These are phyloP conservation scores for Nymphicus hollandicus DNA, from an alignment of 2,113 vertebrate species.

Conservation along the genomic window DNA sequence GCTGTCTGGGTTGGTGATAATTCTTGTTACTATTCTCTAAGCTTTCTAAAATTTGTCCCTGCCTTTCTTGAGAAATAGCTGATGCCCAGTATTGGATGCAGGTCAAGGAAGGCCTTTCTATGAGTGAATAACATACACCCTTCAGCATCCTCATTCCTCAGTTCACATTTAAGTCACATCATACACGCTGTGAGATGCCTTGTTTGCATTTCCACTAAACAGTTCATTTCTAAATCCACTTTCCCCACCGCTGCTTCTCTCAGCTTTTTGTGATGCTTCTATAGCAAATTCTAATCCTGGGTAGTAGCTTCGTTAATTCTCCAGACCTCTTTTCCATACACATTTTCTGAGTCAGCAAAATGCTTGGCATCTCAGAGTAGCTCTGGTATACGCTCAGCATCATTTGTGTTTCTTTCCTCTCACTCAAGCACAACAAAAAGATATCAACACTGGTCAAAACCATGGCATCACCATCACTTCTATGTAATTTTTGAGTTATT, in stretches of 20 bases:
- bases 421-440: background rate
- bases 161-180: background rate
- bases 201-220: background rate
- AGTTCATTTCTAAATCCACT: background rate
- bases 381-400: background rate
- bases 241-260: background rate
- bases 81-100: background rate
- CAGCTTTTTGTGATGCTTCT: background rate
- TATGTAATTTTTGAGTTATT: background rate
- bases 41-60: background rate
- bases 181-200: fast-evolving
- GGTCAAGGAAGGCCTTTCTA: background rate
- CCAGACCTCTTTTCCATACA: background rate
- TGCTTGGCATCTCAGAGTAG: background rate
- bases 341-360: background rate
- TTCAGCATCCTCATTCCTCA: background rate
- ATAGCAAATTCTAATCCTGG: background rate
- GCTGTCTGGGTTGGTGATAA: background rate
- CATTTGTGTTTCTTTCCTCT: background rate
- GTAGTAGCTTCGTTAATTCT: background rate
- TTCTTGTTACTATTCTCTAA: background rate
- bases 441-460: background rate
- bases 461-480: background rate
- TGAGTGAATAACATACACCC: background rate
- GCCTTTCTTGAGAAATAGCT: background rate